These are phyloP conservation scores for Leucoraja erinaceus DNA, from an alignment of 2,113 vertebrate species.

Conservation along the genomic window DNA sequence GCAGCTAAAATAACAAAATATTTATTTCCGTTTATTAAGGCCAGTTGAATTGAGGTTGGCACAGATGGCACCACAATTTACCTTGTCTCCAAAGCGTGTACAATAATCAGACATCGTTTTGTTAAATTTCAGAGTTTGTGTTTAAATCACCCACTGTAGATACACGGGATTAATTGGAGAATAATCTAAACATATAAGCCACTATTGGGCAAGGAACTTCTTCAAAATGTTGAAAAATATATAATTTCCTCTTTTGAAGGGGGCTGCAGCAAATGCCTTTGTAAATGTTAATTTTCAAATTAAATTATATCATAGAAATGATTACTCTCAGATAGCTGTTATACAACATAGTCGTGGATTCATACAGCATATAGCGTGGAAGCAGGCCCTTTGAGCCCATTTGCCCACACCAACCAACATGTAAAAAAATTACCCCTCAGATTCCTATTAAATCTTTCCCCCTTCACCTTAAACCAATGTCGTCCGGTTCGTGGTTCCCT, in stretches of 20 bases:
- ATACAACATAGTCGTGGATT: no score
- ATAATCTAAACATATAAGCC: not conserved
- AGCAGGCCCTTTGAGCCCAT: no score
- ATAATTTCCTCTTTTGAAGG: not conserved
- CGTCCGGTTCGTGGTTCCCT: no score
- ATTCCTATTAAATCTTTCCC: no score
- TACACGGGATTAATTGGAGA: no score
- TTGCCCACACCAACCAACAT: no score
- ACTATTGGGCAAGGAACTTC: not conserved
- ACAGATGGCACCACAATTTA: not conserved
- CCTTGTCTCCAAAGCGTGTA: not conserved
- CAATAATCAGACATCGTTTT: not conserved
- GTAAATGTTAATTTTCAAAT: not conserved
- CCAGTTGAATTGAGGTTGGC: not conserved
- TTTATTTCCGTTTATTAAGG: not conserved
- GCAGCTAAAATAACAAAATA: not conserved
- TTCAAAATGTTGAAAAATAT: not conserved
- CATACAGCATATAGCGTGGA: no score
- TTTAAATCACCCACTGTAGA: not conserved
- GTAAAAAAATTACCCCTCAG: no score
- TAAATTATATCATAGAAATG: not conserved
- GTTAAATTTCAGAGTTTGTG: not conserved
- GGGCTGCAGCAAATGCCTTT: not conserved
- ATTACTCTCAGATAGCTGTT: not conserved
- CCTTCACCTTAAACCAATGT: no score